Evolutionary conservation across 2,888 invertebrate species (phyloP), one percentile per base, ranked within the genome.

Genomic region (Acleris sparsana): DNA sequence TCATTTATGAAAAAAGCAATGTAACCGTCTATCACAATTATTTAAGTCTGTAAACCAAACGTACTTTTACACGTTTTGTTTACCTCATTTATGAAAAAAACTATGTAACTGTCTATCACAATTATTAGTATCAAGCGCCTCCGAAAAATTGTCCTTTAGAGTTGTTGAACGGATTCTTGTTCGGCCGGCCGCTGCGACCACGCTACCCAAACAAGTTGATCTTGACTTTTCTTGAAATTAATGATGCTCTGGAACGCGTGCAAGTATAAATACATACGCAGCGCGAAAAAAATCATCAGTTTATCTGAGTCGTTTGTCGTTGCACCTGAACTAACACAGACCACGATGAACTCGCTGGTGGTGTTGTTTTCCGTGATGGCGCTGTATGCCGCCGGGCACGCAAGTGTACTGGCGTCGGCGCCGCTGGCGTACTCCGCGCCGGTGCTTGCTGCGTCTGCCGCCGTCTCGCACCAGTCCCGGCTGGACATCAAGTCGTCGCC

Each of bases 291-390:
- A 88, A 88, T 87, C 82, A 89, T 91, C 92, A 92, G 87, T 92
- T 80, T 71, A 79, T 80, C 81, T 82, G 74, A 74, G 78, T 78
- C 77, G 69, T 75, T 83, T 77, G 80, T 84, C 80, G 81, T 79
- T 77, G 70, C 79, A 85, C 76, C 87, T 88, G 87, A 89, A 90
- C 84, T 84, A 90, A 92, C 93, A 93, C 93, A 93, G 93, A 93
- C 93, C 91, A 92, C 89, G 87, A 93, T 93, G 93, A 93, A 93
- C 78, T 93, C 93, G 93, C 88, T 93, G 93, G 93, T 94, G 93
- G 94, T 94, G 88, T 94, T 95, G 87, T 93, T 93, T 85, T 94
- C 94, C 83, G 88, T 95, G 83, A 87, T 94, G 88, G 93, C 79
- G 84, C 77, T 88, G 71, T 83, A 83, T 68, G 73, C 80, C n/a